These are phyloP conservation scores for Rhogogaster chlorosoma DNA, from an alignment of 2,888 invertebrate species.

Conservation along the genomic window DNA sequence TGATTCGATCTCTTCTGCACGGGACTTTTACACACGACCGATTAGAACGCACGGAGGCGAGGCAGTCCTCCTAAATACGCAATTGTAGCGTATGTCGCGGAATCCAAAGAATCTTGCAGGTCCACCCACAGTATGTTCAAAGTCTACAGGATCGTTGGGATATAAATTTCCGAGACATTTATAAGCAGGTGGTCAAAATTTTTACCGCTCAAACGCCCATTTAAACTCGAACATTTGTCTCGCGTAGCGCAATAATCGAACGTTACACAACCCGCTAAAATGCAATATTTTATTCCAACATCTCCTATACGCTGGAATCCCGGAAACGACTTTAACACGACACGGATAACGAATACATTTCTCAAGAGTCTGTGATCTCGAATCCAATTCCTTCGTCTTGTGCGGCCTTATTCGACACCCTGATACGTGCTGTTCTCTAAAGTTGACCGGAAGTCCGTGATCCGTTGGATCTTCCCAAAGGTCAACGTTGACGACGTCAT, in stretches of 20 bases:
- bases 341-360: conserved; percentile 40
- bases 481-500: conserved; percentile 41
- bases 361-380: conserved; percentile 7
- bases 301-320: conserved; percentile 16
- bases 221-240: conserved; percentile 34
- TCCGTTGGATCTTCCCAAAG: neutral
- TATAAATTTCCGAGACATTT: conserved; percentile 3
- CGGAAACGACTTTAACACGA: conserved; percentile 16
- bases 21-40: neutral
- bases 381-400: conserved; percentile 15
- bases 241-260: conserved; percentile 40
- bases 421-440: conserved; percentile 1
- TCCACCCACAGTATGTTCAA: conserved; percentile 7
- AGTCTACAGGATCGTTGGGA: neutral
- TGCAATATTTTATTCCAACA: conserved; percentile 47
- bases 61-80: neutral
- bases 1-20: neutral
- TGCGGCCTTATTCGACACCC: neutral
- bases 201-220: conserved; percentile 5
- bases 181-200: conserved; percentile 20
- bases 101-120: neutral
- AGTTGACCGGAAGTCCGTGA: conserved; percentile 38
- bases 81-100: neutral
- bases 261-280: conserved; percentile 16
- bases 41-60: neutral